Evolutionary conservation across 2,888 invertebrate genomes (phyloP).

Genomic region (Bombyx huttoni): DNA sequence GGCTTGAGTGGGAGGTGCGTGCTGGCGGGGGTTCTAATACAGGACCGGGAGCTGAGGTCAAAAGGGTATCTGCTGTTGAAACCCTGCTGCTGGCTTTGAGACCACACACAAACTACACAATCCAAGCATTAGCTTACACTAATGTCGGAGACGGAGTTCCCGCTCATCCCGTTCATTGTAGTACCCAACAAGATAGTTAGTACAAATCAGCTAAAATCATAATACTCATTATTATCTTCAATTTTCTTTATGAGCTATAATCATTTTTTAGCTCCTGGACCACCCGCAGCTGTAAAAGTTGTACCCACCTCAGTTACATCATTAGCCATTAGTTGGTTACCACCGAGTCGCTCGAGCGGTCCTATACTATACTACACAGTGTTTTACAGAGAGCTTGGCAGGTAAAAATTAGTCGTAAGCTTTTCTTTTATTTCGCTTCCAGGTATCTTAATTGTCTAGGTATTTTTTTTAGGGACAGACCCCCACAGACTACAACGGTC

Average conservation of each 20-base stretch:
- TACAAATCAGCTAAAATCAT: not conserved
- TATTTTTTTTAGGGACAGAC: constrained; percentile 40
- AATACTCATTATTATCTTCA: not conserved
- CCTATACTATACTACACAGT: constrained; percentile 86
- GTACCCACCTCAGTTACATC: constrained; percentile 86
- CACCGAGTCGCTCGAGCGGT: constrained; percentile 86
- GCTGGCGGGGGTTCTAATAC: constrained; percentile 31
- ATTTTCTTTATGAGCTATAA: not conserved
- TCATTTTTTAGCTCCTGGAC: constrained; percentile 79
- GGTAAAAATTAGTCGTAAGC: constrained; percentile 31
- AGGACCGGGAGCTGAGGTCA: constrained; percentile 76
- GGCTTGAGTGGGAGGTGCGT: constrained; percentile 65
- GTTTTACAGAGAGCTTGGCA: constrained; percentile 81
- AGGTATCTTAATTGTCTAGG: not conserved
- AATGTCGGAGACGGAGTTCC: constrained; percentile 88
- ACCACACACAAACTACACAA: constrained; percentile 90
- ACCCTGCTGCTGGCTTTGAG: constrained; percentile 84
- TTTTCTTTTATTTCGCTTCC: not conserved
- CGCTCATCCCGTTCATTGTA: constrained; percentile 83
- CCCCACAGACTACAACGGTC: constrained; percentile 56
- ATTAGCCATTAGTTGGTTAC: constrained; percentile 87
- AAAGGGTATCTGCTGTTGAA: constrained; percentile 83
- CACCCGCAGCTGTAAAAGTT: constrained; percentile 88
- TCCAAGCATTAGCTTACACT: constrained; percentile 88
- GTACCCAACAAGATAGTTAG: constrained; percentile 88